Conservation (phyloP, 2,888 invertebrate species). For the Epsilonema sp. region DNA sequence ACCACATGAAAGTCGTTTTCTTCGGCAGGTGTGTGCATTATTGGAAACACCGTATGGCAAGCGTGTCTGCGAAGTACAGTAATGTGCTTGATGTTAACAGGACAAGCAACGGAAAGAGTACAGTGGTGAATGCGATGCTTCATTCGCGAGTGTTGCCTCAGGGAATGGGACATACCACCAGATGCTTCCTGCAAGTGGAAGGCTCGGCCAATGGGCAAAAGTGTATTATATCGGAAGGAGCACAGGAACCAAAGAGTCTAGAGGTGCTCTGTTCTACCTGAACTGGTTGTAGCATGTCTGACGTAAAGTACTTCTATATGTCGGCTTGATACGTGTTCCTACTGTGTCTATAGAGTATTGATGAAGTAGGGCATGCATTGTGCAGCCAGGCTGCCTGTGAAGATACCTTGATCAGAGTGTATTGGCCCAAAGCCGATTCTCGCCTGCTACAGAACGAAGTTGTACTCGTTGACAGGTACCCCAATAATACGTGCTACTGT, state of each 20-base stretch:
- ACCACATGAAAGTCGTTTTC: slow-evolving; percentile 86
- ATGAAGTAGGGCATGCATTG: slow-evolving; percentile 77
- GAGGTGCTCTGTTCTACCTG: slow-evolving; percentile 10
- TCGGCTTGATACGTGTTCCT: not conserved
- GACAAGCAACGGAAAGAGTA: slow-evolving; percentile 97
- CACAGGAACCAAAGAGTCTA: slow-evolving; percentile 52
- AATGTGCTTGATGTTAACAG: slow-evolving; percentile 35
- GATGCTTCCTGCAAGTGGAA: slow-evolving; percentile 92
- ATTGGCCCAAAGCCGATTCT: slow-evolving; percentile 88
- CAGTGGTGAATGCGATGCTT: slow-evolving; percentile 99
- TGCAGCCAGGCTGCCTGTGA: slow-evolving; percentile 52
- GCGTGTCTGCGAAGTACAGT: not conserved
- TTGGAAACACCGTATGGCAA: not conserved
- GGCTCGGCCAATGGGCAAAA: slow-evolving; percentile 69
- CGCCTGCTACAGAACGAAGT: slow-evolving; percentile 84
- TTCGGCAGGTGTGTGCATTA: slow-evolving; percentile 20
- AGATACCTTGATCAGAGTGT: slow-evolving; percentile 67
- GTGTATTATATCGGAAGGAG: slow-evolving; percentile 62
- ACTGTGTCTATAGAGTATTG: too few species aligned
- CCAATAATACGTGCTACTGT: not conserved
- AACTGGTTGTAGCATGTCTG: not conserved
- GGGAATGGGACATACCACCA: slow-evolving; percentile 94
- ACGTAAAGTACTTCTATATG: not conserved
- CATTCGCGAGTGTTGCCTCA: slow-evolving; percentile 88
- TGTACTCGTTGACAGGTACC: slow-evolving; percentile 63